Conservation (phyloP, 2,113 vertebrate species). For the Pelmatolapia mariae region DNA sequence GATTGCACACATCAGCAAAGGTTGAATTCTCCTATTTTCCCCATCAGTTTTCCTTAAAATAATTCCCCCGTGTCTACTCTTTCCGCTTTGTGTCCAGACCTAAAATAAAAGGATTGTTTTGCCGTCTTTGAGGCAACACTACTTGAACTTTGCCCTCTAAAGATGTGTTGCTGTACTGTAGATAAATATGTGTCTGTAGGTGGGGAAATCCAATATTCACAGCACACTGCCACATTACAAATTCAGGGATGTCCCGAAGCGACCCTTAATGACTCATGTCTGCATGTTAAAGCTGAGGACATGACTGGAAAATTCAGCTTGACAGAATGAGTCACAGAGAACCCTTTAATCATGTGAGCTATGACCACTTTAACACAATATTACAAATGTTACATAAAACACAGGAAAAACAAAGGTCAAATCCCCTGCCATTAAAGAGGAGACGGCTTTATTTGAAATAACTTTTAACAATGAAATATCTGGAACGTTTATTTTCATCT, state of each 20-base stretch:
- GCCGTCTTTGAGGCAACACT: not conserved
- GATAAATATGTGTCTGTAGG: conserved; percentile 8
- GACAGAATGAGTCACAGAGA: not conserved
- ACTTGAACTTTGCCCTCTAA: conserved; percentile 42
- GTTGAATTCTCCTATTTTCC: not conserved
- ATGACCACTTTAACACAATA: not conserved
- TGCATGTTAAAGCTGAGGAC: not conserved
- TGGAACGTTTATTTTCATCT: not conserved
- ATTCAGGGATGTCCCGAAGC: not conserved
- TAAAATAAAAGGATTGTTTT: not conserved
- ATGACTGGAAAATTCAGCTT: not conserved
- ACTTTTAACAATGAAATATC: not conserved
- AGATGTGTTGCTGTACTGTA: conserved; percentile 7
- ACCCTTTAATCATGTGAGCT: not conserved
- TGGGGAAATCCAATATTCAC: not conserved
- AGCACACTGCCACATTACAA: not conserved
- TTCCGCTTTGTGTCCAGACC: not conserved
- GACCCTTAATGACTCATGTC: not conserved
- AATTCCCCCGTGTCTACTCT: not conserved
- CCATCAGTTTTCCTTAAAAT: not conserved
- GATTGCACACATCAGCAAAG: not conserved
- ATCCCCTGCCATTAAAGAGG: not conserved
- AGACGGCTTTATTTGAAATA: not conserved
- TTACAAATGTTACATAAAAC: not conserved
- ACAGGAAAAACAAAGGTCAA: not conserved